Evolutionary conservation across 2,888 invertebrate genomes (phyloP).

Genomic region (Catocala sponsa): DNA sequence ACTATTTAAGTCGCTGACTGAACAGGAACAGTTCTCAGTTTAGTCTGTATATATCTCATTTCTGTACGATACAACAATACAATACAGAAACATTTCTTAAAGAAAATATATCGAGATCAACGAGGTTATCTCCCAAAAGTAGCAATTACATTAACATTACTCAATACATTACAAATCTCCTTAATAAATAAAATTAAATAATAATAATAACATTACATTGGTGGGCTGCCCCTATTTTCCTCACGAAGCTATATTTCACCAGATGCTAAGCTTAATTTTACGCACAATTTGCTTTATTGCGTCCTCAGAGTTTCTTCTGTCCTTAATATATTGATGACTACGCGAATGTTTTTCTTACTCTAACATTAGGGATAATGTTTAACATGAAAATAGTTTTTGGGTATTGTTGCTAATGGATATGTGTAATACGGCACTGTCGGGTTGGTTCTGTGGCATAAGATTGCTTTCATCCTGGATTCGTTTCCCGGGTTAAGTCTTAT

Average conservation of each 20-base stretch:
- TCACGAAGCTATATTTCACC: slow-evolving; percentile 49
- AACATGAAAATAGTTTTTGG: background rate
- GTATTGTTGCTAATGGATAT: background rate
- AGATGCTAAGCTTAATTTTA: slow-evolving; percentile 59
- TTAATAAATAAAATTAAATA: slow-evolving; percentile 26
- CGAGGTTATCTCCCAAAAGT: background rate
- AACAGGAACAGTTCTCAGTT: no score
- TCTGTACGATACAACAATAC: no score
- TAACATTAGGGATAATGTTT: slow-evolving; percentile 6
- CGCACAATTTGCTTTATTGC: slow-evolving; percentile 65
- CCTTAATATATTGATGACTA: slow-evolving; percentile 57
- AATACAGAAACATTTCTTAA: no score
- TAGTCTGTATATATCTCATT: no score
- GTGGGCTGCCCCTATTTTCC: slow-evolving; percentile 29
- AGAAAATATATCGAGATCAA: no score
- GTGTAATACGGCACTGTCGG: background rate
- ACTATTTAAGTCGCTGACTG: no score
- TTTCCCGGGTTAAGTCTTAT: no score
- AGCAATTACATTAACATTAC: slow-evolving; percentile 7
- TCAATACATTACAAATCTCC: slow-evolving; percentile 10
- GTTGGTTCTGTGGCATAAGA: no score
- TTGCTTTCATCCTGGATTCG: no score
- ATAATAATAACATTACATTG: slow-evolving; percentile 29
- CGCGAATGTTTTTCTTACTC: slow-evolving; percentile 22
- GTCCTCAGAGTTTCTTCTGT: slow-evolving; percentile 48